Evolutionary conservation across 2,113 vertebrate species (phyloP).

Genomic region (Dascyllus trimaculatus): DNA sequence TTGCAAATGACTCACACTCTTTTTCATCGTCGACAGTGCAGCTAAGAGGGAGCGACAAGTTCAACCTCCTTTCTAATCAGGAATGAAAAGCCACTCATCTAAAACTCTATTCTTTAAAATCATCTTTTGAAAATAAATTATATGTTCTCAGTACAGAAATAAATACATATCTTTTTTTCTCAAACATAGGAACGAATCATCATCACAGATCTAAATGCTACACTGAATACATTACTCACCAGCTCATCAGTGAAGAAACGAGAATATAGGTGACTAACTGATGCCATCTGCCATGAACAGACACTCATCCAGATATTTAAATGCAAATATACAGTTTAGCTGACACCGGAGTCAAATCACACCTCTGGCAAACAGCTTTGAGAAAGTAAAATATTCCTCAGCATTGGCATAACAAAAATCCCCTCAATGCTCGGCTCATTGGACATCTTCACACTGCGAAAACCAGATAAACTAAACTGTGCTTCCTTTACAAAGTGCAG

Average conservation of each 20-base stretch:
- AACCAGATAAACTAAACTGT: slow-evolving; percentile 39
- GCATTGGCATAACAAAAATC: slow-evolving; percentile 45
- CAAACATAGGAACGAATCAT: slow-evolving; percentile 75
- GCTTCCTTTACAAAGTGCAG: slow-evolving; percentile 34
- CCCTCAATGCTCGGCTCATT: slow-evolving; percentile 5
- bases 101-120: slow-evolving; percentile 73
- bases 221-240: slow-evolving; percentile 70
- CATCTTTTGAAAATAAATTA: slow-evolving; percentile 79
- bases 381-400: slow-evolving; percentile 49
- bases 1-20: slow-evolving; percentile 45
- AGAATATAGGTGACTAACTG: slow-evolving; percentile 70
- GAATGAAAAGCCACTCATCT: slow-evolving; percentile 68
- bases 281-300: slow-evolving; percentile 66
- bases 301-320: slow-evolving; percentile 73
- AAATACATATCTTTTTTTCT: slow-evolving; percentile 77
- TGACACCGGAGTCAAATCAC: slow-evolving; percentile 58
- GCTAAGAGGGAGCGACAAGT: slow-evolving; percentile 48
- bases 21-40: slow-evolving; percentile 61
- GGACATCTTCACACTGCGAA: slow-evolving; percentile 26
- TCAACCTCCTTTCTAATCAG: slow-evolving; percentile 60
- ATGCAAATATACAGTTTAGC: slow-evolving; percentile 73
- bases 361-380: slow-evolving; percentile 63
- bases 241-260: slow-evolving; percentile 60
- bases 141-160: slow-evolving; percentile 80
- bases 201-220: slow-evolving; percentile 75